Evolutionary conservation across 1,140 invertebrate species (phyloP).

Genomic region (Apis cerana): DNA sequence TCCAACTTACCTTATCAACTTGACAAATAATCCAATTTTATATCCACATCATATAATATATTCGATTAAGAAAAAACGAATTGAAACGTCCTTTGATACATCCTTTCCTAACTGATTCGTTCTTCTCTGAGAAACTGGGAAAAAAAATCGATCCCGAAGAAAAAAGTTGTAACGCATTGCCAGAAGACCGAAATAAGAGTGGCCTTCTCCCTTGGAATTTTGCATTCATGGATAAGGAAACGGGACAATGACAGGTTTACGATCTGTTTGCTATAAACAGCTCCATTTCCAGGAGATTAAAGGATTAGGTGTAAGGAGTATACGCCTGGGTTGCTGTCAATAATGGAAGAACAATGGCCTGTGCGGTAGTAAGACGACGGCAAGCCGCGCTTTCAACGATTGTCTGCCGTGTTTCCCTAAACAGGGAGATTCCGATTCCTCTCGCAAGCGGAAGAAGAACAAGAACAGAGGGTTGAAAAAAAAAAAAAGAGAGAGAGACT

Average conservation of each 20-base stretch:
- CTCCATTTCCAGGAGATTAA: conserved; percentile 77
- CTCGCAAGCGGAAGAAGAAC: not conserved
- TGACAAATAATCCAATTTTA: too few species aligned
- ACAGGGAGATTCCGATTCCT: conserved; percentile 56
- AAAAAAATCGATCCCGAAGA: too few species aligned
- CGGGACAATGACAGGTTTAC: conserved; percentile 66
- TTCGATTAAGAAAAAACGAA: too few species aligned
- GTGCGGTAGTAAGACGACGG: conserved; percentile 47
- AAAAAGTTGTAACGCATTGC: too few species aligned
- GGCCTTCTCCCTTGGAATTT: conserved; percentile 4
- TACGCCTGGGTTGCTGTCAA: conserved; percentile 71
- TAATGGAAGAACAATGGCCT: conserved; percentile 76
- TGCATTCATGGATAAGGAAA: conserved; percentile 55
- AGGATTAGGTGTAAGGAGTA: conserved; percentile 77
- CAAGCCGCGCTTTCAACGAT: conserved; percentile 53
- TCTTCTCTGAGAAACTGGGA: too few species aligned
- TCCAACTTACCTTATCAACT: too few species aligned
- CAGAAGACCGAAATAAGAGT: too few species aligned
- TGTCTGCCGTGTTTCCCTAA: conserved; percentile 65
- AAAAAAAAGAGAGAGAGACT: not conserved
- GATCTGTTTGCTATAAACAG: conserved; percentile 75
- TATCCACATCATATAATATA: too few species aligned
- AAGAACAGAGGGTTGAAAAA: not conserved
- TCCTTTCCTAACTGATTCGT: too few species aligned
- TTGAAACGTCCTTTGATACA: too few species aligned